A percentile compares a stretch with the other conserved stretches of the same genome.
Evolutionary conservation across 1,140 invertebrate species (phyloP).

Genomic region (Papilio xuthus): DNA sequence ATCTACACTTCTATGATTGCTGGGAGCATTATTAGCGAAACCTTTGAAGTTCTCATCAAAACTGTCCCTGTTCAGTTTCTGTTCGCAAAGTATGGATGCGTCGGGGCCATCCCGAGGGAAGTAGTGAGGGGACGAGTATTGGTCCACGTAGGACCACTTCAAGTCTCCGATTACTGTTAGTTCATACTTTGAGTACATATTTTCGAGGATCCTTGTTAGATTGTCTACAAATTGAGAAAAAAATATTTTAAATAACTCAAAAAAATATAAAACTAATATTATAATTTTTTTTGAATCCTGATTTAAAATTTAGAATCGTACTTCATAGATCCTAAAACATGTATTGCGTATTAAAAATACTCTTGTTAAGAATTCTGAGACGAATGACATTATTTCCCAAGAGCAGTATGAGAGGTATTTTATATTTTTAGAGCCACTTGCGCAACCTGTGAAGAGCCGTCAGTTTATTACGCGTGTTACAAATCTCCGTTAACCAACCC

Average conservation of each 20-base stretch:
- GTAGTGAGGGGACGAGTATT: constrained; percentile 57
- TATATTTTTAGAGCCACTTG: background rate
- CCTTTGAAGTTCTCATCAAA: constrained; percentile 79
- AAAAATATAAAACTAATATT: background rate
- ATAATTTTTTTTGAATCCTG: background rate
- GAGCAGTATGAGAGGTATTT: background rate
- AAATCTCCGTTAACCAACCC: background rate
- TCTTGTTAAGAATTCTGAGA: background rate
- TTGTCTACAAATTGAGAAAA: constrained; percentile 50
- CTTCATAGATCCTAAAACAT: background rate
- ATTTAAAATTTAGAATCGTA: background rate
- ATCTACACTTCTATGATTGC: constrained; percentile 70
- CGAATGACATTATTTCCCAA: background rate
- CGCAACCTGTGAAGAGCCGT: background rate
- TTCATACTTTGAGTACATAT: constrained; percentile 47
- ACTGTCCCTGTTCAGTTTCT: constrained; percentile 52
- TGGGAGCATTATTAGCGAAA: constrained; percentile 67
- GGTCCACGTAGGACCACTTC: constrained; percentile 39
- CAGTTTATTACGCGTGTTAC: background rate
- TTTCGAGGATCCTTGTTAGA: constrained; percentile 52
- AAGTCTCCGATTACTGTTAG: constrained; percentile 38
- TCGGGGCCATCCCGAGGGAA: constrained; percentile 49
- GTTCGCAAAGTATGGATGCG: constrained; percentile 32
- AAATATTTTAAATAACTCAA: background rate
- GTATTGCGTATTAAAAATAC: background rate